Conservation (phyloP, 2,797 vertebrate genomes). For the Anolis apletophallus region DNA sequence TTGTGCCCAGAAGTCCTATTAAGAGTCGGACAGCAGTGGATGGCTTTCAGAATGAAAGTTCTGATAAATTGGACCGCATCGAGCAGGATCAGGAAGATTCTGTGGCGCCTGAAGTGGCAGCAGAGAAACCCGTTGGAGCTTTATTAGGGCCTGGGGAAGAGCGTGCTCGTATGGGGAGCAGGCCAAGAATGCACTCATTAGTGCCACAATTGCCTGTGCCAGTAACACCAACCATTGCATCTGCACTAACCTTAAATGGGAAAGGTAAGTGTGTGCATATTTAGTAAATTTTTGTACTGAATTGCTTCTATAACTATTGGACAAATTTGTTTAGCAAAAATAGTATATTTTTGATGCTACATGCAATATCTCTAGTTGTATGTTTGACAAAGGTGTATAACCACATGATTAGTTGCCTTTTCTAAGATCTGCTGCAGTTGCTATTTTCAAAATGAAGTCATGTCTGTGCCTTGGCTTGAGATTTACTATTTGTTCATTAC, state of each 20-base stretch:
- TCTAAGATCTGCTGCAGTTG: conserved; percentile 7
- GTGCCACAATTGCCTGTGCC: conserved; percentile 83
- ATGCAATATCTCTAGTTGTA: conserved; percentile 32
- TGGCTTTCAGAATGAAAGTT: conserved; percentile 88
- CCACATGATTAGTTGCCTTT: conserved; percentile 29
- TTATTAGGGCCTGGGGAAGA: conserved; percentile 90
- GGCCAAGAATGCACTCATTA: conserved; percentile 85
- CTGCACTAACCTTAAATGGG: conserved; percentile 84
- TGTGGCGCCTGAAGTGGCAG: conserved; percentile 90
- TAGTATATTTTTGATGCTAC: background rate
- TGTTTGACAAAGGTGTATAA: background rate
- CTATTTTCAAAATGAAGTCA: conserved; percentile 42
- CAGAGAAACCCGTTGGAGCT: conserved; percentile 87
- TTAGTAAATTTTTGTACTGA: accelerated
- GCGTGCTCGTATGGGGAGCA: conserved; percentile 94
- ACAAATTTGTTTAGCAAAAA: conserved; percentile 4
- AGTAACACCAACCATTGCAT: conserved; percentile 83
- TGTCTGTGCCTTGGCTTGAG: conserved; percentile 29
- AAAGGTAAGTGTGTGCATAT: conserved; percentile 81
- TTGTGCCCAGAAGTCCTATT: conserved; percentile 97
- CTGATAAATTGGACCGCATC: conserved; percentile 87
- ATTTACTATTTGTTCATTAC: conserved; percentile 37
- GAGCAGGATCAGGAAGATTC: conserved; percentile 89
- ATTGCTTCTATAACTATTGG: conserved; percentile 10
- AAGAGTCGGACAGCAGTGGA: conserved; percentile 87